These are phyloP conservation scores for Phacellophora camtschatica DNA, from an alignment of 30 jellyfish, hydroid and myxozoan species.

Conservation along the genomic window DNA sequence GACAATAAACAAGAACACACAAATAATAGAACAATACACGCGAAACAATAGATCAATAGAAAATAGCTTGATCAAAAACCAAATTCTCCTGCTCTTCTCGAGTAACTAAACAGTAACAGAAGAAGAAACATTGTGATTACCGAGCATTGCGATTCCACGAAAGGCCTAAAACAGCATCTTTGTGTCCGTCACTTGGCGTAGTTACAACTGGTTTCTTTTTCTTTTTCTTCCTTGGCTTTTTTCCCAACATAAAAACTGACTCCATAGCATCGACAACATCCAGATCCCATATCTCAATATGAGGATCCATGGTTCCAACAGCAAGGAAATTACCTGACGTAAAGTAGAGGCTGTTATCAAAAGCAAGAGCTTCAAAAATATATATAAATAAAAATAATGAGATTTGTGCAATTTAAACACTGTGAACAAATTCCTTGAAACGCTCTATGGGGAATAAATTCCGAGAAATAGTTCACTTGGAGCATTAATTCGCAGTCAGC, in stretches of 20 bases:
- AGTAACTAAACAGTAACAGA: background rate
- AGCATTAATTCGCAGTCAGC: too few species aligned
- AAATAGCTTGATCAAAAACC: too few species aligned
- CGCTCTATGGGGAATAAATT: too few species aligned
- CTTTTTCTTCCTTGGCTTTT: slow-evolving; percentile 75
- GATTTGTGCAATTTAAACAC: too few species aligned
- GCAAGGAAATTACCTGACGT: slow-evolving; percentile 86
- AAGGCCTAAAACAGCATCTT: slow-evolving; percentile 86
- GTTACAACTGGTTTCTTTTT: slow-evolving; percentile 40
- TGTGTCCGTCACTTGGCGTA: slow-evolving; percentile 58
- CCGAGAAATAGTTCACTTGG: too few species aligned
- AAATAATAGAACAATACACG: too few species aligned
- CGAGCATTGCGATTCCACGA: slow-evolving; percentile 89
- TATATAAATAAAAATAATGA: background rate
- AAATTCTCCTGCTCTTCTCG: too few species aligned
- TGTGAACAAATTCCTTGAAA: too few species aligned
- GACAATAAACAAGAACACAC: too few species aligned
- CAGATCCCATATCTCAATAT: slow-evolving; percentile 86
- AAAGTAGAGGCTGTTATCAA: background rate
- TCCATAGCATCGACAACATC: slow-evolving; percentile 88
- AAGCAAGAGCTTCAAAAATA: background rate
- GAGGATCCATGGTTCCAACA: slow-evolving; percentile 97
- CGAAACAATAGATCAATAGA: too few species aligned
- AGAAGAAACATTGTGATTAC: slow-evolving; percentile 6
- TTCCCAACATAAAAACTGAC: slow-evolving; percentile 75